Evolutionary conservation across 2,888 invertebrate species (phyloP), one percentile per base, ranked within the genome.

Genomic region (Odiellus spinosus): DNA sequence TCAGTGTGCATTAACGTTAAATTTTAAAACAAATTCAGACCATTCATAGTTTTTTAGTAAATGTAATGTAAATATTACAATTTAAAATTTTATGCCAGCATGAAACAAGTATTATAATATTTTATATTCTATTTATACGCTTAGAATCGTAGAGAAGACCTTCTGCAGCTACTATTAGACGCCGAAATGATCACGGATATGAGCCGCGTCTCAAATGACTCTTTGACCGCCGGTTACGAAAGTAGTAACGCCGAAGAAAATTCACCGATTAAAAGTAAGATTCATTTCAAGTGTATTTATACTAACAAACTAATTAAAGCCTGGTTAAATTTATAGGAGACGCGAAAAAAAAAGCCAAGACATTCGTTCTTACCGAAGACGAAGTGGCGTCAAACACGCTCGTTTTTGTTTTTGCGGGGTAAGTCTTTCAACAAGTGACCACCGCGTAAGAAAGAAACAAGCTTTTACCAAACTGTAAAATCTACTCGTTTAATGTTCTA

Each of bases 351-450:
- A 26, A 26, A 26, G 26, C 26, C 4, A 26, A 26, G 26, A 26
- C 4, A 26, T 26, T 26, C 26, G 8, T 8, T 14, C 14, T 44
- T 34, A 44, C 44, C 8, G 36, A 44, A 19, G 44, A 34, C 18
- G 44, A 44, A 44, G 20, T 44, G 15, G 12, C 20, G 8, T 36
- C 34, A 12, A 44, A 44, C 17, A 1, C 44, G 3, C 10, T 26
- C 12, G 17, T 44, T 4, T 44, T 44, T 36, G 14, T 44, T 17
- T 20, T 44, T 15, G 44, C 44, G 6, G 44, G 44, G 44, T 44
- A 36, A 18, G 35, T 6, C 18, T 40, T 2, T 17, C 19, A 18
- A 6, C 2, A 10, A 2, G 19, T n/a, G 17, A 15, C 17, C 6
- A 12, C 17, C 8, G 11, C 19, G 40, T 26, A 26, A 4, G 4